Evolutionary conservation across 2,888 invertebrate species (phyloP).

Genomic region (Isoperla grammatica): DNA sequence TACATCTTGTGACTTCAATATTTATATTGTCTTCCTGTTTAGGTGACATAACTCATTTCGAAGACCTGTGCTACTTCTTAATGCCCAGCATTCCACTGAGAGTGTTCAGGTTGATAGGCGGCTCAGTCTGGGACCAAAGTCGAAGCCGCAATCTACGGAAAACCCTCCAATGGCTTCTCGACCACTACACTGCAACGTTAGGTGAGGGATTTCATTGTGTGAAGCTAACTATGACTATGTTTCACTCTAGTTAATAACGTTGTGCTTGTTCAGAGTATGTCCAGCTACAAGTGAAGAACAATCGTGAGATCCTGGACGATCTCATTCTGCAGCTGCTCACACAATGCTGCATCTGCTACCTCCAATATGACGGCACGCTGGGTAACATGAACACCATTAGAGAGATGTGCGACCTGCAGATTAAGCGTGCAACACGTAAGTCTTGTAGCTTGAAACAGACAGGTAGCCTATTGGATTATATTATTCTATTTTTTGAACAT

Average conservation of each 20-base stretch:
- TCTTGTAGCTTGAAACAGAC: too few species aligned
- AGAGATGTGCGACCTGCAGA: constrained; percentile 42
- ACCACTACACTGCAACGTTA: constrained; percentile 38
- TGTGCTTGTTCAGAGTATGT: constrained; percentile 45
- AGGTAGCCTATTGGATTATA: too few species aligned
- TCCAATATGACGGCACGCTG: constrained; percentile 47
- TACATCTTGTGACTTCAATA: too few species aligned
- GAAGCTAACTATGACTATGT: too few species aligned
- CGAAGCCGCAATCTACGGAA: constrained; percentile 45
- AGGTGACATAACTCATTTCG: constrained; percentile 46
- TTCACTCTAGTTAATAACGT: too few species aligned
- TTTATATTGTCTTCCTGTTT: too few species aligned
- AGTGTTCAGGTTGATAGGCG: constrained; percentile 45
- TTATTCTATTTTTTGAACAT: too few species aligned
- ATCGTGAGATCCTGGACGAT: constrained; percentile 46
- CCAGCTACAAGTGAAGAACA: constrained; percentile 45
- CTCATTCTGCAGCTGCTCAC: constrained; percentile 42
- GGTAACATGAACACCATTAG: constrained; percentile 43
- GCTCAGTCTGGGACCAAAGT: constrained; percentile 46
- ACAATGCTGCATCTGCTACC: constrained; percentile 43
- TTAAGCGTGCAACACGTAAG: constrained; percentile 40
- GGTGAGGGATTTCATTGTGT: constrained; percentile 38
- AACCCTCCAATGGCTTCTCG: constrained; percentile 43
- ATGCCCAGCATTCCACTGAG: constrained; percentile 46
- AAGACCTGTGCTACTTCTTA: constrained; percentile 45